Evolutionary conservation across 2,888 invertebrate species (phyloP).

Genomic region (Pachymerium ferrugineum): DNA sequence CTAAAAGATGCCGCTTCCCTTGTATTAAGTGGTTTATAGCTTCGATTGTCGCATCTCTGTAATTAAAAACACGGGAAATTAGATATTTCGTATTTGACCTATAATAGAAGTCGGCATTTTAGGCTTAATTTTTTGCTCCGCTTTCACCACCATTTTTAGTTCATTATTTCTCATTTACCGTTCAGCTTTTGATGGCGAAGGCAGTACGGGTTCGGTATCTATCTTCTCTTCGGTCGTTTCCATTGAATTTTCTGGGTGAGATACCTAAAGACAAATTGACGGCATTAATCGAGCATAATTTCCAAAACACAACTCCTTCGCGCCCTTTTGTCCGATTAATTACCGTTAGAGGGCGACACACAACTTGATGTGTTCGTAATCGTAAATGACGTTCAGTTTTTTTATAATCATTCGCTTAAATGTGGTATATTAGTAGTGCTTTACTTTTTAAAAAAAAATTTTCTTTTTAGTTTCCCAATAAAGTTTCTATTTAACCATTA

Average conservation of each 20-base stretch:
- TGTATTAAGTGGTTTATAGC: conserved; percentile 56
- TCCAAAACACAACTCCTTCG: neutral
- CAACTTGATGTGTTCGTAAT: neutral
- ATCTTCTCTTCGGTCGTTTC: neutral
- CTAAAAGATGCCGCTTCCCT: conserved; percentile 72
- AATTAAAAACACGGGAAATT: neutral
- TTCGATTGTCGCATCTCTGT: conserved; percentile 38
- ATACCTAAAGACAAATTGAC: neutral
- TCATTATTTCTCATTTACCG: neutral
- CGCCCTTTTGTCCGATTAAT: neutral
- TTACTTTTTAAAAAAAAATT: neutral
- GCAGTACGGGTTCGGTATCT: neutral
- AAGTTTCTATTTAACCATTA: neutral
- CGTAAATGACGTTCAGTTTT: no score
- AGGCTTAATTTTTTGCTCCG: neutral
- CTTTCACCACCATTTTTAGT: neutral
- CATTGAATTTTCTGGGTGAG: neutral
- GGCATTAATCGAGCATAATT: neutral
- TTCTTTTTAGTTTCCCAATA: neutral
- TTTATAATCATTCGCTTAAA: no score
- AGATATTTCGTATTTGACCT: neutral
- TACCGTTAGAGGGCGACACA: neutral
- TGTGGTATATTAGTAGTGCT: no score
- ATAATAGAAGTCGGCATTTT: neutral
- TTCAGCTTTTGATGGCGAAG: neutral